These are phyloP conservation scores for Harpalus rufipes DNA, from an alignment of 2,888 invertebrate genomes.

Conservation along the genomic window DNA sequence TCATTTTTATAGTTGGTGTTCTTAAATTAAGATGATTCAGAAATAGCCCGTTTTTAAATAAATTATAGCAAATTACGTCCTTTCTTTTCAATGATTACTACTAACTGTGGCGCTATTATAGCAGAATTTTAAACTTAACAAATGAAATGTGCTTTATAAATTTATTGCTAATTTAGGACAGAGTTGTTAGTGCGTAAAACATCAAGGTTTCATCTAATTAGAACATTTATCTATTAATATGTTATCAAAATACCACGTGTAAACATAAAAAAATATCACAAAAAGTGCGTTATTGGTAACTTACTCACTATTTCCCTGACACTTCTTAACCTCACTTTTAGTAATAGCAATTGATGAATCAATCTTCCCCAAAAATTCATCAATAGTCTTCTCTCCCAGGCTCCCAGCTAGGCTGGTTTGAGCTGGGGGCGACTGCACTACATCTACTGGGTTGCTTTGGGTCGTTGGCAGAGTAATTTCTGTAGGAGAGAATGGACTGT, in stretches of 20 bases:
- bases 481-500: slow-evolving; percentile 82
- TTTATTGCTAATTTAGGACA: no score
- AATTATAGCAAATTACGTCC: no score
- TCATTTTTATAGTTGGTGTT: no score
- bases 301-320: slow-evolving; percentile 90
- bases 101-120: no score
- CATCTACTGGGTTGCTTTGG: slow-evolving; percentile 74
- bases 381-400: slow-evolving; percentile 87
- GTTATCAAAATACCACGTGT: background rate
- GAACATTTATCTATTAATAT: background rate
- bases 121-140: no score
- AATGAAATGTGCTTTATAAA: no score
- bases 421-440: slow-evolving; percentile 79
- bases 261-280: slow-evolving; percentile 3
- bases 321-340: slow-evolving; percentile 89
- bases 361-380: slow-evolving; percentile 90
- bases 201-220: slow-evolving; percentile 1
- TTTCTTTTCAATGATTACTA: no score
- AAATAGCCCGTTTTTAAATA: no score
- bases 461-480: slow-evolving; percentile 77
- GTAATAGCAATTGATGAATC: slow-evolving; percentile 91
- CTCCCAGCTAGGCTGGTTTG: slow-evolving; percentile 77
- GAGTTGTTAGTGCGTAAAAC: background rate
- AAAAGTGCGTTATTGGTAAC: slow-evolving; percentile 75
- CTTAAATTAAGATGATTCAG: no score